Evolutionary conservation across 2,113 vertebrate species (phyloP).

Genomic region (Aplodontia rufa): DNA sequence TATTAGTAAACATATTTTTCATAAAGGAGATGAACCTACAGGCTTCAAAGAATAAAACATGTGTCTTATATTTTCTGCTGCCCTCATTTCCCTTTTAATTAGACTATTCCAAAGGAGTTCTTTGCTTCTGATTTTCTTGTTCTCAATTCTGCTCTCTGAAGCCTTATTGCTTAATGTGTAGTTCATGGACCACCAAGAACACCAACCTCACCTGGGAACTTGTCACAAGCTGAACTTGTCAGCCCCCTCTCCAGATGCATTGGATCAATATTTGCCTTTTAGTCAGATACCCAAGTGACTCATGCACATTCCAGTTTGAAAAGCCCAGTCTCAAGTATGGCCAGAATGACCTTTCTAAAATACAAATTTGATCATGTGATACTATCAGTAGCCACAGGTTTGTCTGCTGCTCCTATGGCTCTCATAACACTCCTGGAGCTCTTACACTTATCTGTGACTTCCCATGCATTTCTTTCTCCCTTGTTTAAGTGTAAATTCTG

Average conservation of each 20-base stretch:
- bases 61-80: neutral
- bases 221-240: neutral
- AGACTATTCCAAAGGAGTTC: neutral
- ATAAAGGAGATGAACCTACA: neutral
- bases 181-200: neutral
- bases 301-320: neutral
- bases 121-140: neutral
- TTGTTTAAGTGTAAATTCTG: neutral
- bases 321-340: neutral
- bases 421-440: neutral
- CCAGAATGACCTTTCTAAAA: neutral
- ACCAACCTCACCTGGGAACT: neutral
- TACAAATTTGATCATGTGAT: neutral
- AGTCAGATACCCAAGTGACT: neutral
- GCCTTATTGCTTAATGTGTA: neutral
- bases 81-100: neutral
- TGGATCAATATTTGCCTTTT: neutral
- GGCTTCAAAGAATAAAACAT: neutral
- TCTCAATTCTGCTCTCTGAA: neutral
- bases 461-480: neutral
- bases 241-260: neutral
- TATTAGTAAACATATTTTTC: neutral
- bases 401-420: neutral
- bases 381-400: neutral
- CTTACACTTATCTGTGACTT: neutral